Base-by-base conservation (phyloP, 2,797 vertebrate genomes). In the Ptychobarbus kaznakovi region DNA sequence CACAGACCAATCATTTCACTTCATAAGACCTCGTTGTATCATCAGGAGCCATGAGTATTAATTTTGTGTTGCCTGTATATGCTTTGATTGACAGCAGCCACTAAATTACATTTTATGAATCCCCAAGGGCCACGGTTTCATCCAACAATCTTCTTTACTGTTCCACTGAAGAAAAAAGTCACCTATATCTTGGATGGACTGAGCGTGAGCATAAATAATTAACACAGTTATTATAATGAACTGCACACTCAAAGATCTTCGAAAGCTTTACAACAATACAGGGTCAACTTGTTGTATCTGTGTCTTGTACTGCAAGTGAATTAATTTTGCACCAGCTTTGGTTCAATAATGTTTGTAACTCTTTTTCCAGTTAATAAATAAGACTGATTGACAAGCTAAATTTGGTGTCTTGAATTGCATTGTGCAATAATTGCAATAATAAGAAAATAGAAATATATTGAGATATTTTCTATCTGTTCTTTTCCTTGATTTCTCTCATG, bases 361-460 rank as follows among this genome's bases (percentile, higher is more conserved):
- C 86, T 91, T 90, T 82, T 84, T 90, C 86, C 79, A 94, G 58
- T 65, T 65, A 88, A 95, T 95, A 95, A 95, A 95, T 92, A 83
- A 83, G 40, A 80, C 32, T 82, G 86, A 79, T 69, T 81, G 58
- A 92, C 91, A 89, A 90, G 89, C 87, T 83, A 83, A 78, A 90
- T 61, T 61, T 82, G 85, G 90, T 94, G 93, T 93, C 90, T 92
- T 92, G 87, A 91, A 22, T 88, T 75, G 66, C 25, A 12, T 53
- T 66, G 65, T 66, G 65, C 46, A 61, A 89, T 46, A 82, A 32
- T 82, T 46, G 18, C 58, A 80, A 75, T 84, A 9, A 16, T n/a
- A 32, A 20, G 28, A 70, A 25, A 82, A 63, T 69, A 28, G 72
- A 46, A 84, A 69, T 81, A 69, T 81, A 72, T 76, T 74, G 5